Percentiles rank a stretch among this genome's conserved stretches.
These are phyloP conservation scores for Drosophila sp. DNA, from an alignment of 1,140 invertebrate species.

Conservation along the genomic window DNA sequence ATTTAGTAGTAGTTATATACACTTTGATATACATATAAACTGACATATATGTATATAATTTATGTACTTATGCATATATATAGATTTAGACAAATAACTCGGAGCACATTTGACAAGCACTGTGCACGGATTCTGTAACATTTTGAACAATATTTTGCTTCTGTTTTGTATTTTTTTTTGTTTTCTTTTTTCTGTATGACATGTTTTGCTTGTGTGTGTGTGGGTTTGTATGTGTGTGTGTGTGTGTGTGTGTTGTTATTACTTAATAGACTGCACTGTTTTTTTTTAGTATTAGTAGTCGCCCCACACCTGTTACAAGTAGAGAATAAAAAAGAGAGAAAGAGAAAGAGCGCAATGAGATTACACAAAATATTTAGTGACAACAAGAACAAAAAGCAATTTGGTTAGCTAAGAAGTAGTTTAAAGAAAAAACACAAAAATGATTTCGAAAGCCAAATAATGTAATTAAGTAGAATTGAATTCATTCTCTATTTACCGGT, in stretches of 20 bases:
- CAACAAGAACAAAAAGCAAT: conserved; percentile 37
- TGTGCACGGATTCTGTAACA: conserved; percentile 39
- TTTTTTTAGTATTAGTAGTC: conserved; percentile 76
- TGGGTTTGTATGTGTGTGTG: conserved; percentile 34
- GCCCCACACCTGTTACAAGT: conserved; percentile 82
- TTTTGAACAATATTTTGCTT: conserved; percentile 46
- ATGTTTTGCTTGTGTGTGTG: conserved; percentile 9
- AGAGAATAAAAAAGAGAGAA: conserved; percentile 48
- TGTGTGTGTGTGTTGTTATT: conserved; percentile 59
- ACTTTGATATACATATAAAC: conserved; percentile 54
- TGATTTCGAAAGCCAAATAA: conserved; percentile 60
- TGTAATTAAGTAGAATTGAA: conserved; percentile 18
- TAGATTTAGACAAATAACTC: conserved; percentile 54
- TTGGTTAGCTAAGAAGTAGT: conserved; percentile 25
- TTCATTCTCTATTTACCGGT: conserved; percentile 87
- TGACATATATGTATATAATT: conserved; percentile 44
- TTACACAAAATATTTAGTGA: conserved; percentile 65
- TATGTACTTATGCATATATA: conserved; percentile 41
- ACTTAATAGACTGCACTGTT: conserved; percentile 54
- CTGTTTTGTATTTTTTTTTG: conserved; percentile 46
- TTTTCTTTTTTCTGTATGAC: conserved; percentile 25
- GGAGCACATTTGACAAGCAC: conserved; percentile 55
- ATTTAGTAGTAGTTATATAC: conserved; percentile 41
- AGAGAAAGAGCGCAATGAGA: conserved; percentile 55
- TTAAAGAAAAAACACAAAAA: conserved; percentile 34